Percentiles rank a stretch among this genome's conserved stretches.
Evolutionary conservation across 92 coral and sea anemone species (phyloP).

Genomic region (Palythoa grandiflora): DNA sequence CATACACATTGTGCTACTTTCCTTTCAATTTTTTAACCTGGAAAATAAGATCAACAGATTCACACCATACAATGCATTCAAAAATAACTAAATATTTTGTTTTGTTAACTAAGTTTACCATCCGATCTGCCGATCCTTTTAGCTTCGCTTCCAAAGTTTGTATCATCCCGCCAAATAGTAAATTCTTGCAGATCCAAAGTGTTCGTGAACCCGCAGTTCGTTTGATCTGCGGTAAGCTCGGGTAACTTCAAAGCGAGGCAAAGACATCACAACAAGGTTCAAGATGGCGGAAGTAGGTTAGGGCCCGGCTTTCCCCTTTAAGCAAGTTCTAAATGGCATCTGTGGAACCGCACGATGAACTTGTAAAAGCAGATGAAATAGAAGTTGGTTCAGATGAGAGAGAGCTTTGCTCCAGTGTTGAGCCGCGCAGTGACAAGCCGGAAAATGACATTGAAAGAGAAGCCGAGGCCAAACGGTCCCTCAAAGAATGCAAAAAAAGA

Average conservation of each 20-base stretch:
- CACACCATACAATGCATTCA: not conserved
- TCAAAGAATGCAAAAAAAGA: not conserved
- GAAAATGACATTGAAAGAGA: conserved; percentile 15
- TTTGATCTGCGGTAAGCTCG: not conserved
- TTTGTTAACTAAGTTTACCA: no score
- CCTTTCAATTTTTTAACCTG: no score
- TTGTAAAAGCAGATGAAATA: not conserved
- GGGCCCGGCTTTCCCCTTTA: not conserved
- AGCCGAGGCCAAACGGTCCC: not conserved
- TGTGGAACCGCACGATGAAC: not conserved
- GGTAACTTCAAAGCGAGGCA: conserved; percentile 28
- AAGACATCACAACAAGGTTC: not conserved
- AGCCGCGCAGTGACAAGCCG: not conserved
- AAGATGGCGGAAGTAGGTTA: conserved; percentile 22
- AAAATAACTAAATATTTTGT: no score
- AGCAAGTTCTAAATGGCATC: conserved; percentile 15
- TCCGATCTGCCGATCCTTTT: not conserved
- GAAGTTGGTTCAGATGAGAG: conserved; percentile 17
- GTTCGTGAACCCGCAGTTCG: not conserved
- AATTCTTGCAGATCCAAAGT: no score
- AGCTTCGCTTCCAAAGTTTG: not conserved
- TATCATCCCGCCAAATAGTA: not conserved
- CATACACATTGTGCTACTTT: no score
- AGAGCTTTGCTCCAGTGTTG: conserved; percentile 13
- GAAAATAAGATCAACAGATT: no score